Evolutionary conservation across 2,888 invertebrate genomes (phyloP), one percentile per base, ranked within the genome.

Genomic region (Tinea pellionella): DNA sequence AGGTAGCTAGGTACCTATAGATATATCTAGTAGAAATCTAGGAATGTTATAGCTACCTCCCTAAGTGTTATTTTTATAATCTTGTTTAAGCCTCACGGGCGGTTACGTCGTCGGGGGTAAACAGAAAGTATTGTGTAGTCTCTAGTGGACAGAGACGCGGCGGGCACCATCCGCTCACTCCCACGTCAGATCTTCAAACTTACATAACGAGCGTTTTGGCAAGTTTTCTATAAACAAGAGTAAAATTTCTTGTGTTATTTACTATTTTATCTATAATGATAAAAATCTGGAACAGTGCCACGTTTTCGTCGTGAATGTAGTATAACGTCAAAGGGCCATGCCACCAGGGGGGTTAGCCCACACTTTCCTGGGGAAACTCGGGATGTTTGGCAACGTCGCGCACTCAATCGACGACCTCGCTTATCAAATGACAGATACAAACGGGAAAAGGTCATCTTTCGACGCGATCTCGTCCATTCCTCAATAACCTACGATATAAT

Each of bases 361-460:
- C 68, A 67, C 70, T 69, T 68, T 71, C 71, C 69, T 66, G 65
- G 65, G 65, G 63, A 67, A 61, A 62, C 66, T 66, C 64, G 72
- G 76, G 80, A 70, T 73, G 24, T 24, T 75, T 80, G 81, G 86
- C 84, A 86, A 86, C 85, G 79, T 67, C 77, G 84, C 77, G 84
- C 74, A 65, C 70, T 69, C 76, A 78, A 80, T 75, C 47, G 47
- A 53, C 85, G 83, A 81, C 86, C 82, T 83, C 83, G 78, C 70
- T 77, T 80, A 83, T 84, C 84, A 79, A 78, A 74, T 78, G 77
- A 74, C 74, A 76, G 81, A 76, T 78, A 78, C 75, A 81, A 76
- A 75, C 75, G 72, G 68, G 72, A 75, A 86, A 82, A 87, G 88
- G 83, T 86, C 87, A 80, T 78, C 78, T 79, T 69, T 75, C 73